A percentile compares a stretch with the other conserved stretches of the same genome.
These are phyloP conservation scores for Synergus gifuensis DNA, from an alignment of 2,888 invertebrate species.

Conservation along the genomic window DNA sequence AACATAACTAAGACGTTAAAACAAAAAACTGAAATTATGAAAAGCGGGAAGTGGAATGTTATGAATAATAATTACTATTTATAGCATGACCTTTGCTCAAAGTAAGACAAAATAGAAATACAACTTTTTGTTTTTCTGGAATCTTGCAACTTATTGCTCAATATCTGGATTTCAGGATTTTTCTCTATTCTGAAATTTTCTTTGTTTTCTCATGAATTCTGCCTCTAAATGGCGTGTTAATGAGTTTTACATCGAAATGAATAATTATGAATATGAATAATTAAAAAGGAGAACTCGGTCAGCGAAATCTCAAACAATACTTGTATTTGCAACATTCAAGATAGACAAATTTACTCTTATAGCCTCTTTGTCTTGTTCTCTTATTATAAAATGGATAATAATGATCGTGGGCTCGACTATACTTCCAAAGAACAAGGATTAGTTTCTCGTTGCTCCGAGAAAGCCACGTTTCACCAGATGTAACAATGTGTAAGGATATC, in stretches of 20 bases:
- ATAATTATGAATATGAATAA: neutral
- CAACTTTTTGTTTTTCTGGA: neutral
- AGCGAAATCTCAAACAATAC: slow-evolving; percentile 24
- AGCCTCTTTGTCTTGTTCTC: slow-evolving; percentile 15
- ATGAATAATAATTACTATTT: neutral
- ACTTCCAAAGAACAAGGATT: neutral
- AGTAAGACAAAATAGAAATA: neutral
- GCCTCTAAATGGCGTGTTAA: neutral
- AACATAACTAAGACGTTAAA: neutral
- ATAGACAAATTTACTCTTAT: slow-evolving; percentile 11
- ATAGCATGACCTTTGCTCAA: neutral
- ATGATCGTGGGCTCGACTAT: slow-evolving; percentile 29
- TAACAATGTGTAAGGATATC: slow-evolving; percentile 11
- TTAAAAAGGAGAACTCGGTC: slow-evolving; percentile 32
- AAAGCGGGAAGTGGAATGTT: neutral
- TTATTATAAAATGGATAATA: slow-evolving; percentile 7
- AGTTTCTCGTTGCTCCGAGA: neutral
- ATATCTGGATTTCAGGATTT: neutral
- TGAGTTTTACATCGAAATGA: neutral
- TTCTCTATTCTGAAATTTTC: neutral
- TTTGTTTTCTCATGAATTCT: neutral
- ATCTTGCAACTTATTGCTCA: neutral
- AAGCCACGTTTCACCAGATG: slow-evolving; percentile 26
- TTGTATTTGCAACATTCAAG: slow-evolving; percentile 1
- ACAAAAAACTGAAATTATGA: neutral